These are phyloP conservation scores for Pterophyllum scalare DNA, from an alignment of 2,113 vertebrate species.

Conservation along the genomic window DNA sequence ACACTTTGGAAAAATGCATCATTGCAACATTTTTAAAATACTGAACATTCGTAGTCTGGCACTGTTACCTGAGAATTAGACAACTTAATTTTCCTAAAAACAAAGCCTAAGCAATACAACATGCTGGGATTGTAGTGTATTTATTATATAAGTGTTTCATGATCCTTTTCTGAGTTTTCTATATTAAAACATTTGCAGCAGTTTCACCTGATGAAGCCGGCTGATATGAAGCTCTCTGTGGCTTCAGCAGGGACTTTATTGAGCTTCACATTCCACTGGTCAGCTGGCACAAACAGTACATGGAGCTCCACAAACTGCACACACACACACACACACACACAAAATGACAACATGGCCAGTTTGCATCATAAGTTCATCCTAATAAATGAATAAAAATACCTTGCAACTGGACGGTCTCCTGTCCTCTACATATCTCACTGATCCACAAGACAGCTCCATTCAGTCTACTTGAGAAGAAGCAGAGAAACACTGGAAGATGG, in stretches of 20 bases:
- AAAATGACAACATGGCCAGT: background rate
- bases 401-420: conserved; percentile 71
- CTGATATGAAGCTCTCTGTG: conserved; percentile 87
- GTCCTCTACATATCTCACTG: conserved; percentile 48
- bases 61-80: background rate
- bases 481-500: background rate
- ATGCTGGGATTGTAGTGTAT: background rate
- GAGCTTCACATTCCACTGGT: conserved; percentile 90
- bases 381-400: conserved; percentile 11
- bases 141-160: background rate
- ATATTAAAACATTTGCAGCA: background rate
- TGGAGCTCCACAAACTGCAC: conserved; percentile 90
- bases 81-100: background rate
- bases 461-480: background rate
- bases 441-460: conserved; percentile 63
- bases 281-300: conserved; percentile 89
- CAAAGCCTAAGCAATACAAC: background rate
- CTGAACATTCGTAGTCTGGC: background rate
- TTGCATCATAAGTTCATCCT: background rate
- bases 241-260: conserved; percentile 88
- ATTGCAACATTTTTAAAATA: background rate
- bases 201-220: conserved; percentile 89
- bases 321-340: conserved; percentile 2
- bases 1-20: background rate
- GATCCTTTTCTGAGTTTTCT: background rate